phyloP scores from a whole-genome alignment of 2,797 vertebrate genomes.

The Clarias laeviceps region DNA sequence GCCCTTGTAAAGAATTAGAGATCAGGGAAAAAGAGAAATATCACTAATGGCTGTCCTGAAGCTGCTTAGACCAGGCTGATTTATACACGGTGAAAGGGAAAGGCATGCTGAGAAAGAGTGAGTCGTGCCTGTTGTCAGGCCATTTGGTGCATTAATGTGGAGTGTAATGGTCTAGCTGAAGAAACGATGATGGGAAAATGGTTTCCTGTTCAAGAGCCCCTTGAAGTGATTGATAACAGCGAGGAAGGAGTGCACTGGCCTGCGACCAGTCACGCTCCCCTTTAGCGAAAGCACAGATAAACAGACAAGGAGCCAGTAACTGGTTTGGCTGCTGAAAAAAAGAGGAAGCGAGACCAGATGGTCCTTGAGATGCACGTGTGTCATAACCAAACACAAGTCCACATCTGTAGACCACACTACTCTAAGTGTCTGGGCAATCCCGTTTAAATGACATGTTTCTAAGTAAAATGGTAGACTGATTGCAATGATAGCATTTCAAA shows the following conservation, averaged over 20 bases:
- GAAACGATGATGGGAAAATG: conserved; percentile 71
- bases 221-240: conserved; percentile 70
- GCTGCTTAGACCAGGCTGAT: conserved; percentile 62
- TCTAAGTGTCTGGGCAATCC: conserved; percentile 60
- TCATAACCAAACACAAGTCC: conserved; percentile 48
- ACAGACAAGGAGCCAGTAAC: conserved; percentile 62
- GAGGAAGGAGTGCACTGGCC: conserved; percentile 60
- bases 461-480: conserved; percentile 5
- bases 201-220: conserved; percentile 61
- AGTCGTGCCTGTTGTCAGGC: conserved; percentile 64
- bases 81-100: conserved; percentile 59
- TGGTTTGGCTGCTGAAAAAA: conserved; percentile 24
- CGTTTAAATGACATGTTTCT: conserved; percentile 53
- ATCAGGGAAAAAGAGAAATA: conserved; percentile 48
- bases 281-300: conserved; percentile 63
- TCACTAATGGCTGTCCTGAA: conserved; percentile 56
- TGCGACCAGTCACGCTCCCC: conserved; percentile 52
- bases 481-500: neutral
- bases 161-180: conserved; percentile 68
- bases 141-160: conserved; percentile 70
- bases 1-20: conserved; percentile 13
- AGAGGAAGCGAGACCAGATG: conserved; percentile 41
- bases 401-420: conserved; percentile 33
- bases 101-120: conserved; percentile 44
- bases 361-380: conserved; percentile 60